phyloP scores from a whole-genome alignment of 2,113 vertebrate genomes.

The Progne subis region DNA sequence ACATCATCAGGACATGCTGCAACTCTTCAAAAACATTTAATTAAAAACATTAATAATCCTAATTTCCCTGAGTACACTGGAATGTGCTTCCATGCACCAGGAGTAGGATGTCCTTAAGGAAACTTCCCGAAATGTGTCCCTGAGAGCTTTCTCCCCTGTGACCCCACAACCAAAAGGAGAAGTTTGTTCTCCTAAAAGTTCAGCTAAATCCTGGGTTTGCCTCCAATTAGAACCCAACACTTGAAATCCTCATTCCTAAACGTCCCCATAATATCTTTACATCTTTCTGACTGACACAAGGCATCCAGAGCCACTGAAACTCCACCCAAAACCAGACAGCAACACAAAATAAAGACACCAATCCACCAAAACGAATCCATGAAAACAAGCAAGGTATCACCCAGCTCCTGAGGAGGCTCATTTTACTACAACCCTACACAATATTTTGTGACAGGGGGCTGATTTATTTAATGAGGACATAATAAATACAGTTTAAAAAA shows the following conservation, averaged over 20 bases:
- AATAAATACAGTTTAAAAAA: neutral
- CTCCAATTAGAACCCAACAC: neutral
- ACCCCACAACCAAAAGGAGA: neutral
- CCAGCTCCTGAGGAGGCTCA: neutral
- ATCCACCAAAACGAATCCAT: neutral
- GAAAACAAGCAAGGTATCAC: neutral
- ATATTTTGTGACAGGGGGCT: rapidly evolving
- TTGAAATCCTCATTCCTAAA: neutral
- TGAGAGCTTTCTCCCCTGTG: neutral
- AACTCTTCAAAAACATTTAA: neutral
- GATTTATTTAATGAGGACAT: neutral
- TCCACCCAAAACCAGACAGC: neutral
- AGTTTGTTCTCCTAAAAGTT: neutral
- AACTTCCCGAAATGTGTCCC: neutral
- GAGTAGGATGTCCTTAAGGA: neutral
- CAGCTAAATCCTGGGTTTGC: neutral
- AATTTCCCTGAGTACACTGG: neutral
- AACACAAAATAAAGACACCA: neutral
- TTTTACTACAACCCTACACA: neutral
- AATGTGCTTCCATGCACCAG: neutral
- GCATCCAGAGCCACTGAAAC: rapidly evolving
- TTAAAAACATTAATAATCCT: too few relatives aligned
- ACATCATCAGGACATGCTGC: rapidly evolving
- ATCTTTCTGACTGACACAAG: neutral
- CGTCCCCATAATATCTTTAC: rapidly evolving